phyloP scores from a whole-genome alignment of 2,888 invertebrate genomes.

The Aphodius granarius region DNA sequence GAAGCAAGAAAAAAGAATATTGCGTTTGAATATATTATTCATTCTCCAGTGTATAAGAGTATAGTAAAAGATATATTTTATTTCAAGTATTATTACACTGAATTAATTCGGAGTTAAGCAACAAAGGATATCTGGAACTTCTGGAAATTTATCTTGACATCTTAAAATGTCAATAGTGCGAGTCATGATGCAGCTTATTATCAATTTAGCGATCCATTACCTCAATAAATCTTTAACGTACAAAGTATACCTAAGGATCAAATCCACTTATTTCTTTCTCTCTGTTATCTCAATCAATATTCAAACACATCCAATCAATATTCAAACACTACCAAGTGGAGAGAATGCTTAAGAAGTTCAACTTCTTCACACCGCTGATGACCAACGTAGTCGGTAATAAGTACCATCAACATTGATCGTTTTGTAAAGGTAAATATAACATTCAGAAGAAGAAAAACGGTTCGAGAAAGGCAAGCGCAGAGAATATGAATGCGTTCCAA shows the following conservation, averaged over 20 bases:
- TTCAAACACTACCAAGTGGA: too few relatives aligned
- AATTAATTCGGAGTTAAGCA: too few relatives aligned
- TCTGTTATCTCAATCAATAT: neutral
- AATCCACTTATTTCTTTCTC: too few relatives aligned
- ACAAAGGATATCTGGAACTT: too few relatives aligned
- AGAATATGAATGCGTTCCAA: neutral
- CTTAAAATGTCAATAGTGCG: neutral
- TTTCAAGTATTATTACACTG: too few relatives aligned
- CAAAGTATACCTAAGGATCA: neutral
- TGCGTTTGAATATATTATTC: too few relatives aligned
- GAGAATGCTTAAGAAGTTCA: too few relatives aligned
- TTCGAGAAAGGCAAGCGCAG: neutral
- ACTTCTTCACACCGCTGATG: neutral
- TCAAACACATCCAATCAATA: too few relatives aligned
- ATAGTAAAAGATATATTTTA: too few relatives aligned
- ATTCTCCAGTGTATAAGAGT: too few relatives aligned
- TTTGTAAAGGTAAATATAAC: neutral
- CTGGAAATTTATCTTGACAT: too few relatives aligned
- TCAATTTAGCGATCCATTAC: neutral
- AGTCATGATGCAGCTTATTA: neutral
- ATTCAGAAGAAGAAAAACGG: neutral
- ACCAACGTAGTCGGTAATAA: neutral
- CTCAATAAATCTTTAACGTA: neutral
- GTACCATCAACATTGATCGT: neutral
- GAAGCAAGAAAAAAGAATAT: too few relatives aligned